Evolutionary conservation across 64 coral and sea anemone species (phyloP), one percentile per base, ranked within the genome.

Genomic region (Dendronephthya gigantea): DNA sequence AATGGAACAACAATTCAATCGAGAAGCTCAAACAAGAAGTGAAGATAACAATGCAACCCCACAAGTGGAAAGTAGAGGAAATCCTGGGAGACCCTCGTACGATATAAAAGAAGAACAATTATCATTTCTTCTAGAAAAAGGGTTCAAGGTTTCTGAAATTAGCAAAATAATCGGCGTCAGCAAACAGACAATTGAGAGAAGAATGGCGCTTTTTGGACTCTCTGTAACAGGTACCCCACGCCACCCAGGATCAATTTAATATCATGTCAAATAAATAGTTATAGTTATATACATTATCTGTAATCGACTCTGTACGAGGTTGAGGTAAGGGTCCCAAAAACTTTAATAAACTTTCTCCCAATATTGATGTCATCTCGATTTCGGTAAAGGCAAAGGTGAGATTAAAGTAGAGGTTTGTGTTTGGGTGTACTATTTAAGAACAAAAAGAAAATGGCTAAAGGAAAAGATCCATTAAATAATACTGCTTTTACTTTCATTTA

Each of bases 51-150:
- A 49, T 83, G 47, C 9, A 25, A 13, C 17, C 25, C 84, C 33
- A 68, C 39, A 25, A 28, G 50, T 75, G 39, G 23, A 0, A n/a
- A n/a, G n/a, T 34, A 7, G n/a, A 45, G 84, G 92, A 82, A 12
- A 56, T 27, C 88, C 30, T 62, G 88, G 92, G 33, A 90, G 88
- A 81, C 92, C 92, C 13, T 52, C 81, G 22, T 93, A 84, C 84
- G 38, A 90, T 50, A 88, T 93, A 2, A 48, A 84, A 34, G 45
- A 75, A 13, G 82, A 88, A 50, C 88, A n/a, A n/a, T n/a, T n/a
- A n/a, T n/a, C n/a, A n/a, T 74, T 74, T 74, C 33, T 74, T 1
- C 25, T 74, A 35, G 68, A 74, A 35, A 27, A 74, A 27, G n/a
- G 33, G n/a, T 74, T 74, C 68, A 74, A 74, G 33, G 68, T 74